These are phyloP conservation scores for Phrynosoma platyrhinos DNA, from an alignment of 2,113 vertebrate genomes.

Conservation along the genomic window DNA sequence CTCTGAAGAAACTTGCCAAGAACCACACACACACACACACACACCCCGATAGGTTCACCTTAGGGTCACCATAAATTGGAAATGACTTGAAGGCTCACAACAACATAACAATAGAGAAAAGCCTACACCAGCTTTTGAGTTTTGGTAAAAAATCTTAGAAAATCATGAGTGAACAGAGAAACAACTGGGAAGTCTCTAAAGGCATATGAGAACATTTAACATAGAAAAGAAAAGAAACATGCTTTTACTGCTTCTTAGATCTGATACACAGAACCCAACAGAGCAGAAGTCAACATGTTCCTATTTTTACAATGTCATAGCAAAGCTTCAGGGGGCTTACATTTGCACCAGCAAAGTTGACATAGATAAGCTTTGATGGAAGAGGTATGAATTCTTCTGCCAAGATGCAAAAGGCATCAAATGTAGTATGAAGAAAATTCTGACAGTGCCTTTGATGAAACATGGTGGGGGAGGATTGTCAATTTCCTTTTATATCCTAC, in stretches of 20 bases:
- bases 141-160: conserved; percentile 46
- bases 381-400: conserved; percentile 30
- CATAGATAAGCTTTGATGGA: conserved; percentile 61
- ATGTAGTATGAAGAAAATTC: conserved; percentile 31
- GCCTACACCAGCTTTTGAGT: conserved; percentile 53
- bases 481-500: conserved; percentile 45
- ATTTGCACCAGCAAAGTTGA: conserved; percentile 72
- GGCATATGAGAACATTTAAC: conserved; percentile 42
- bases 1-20: no score
- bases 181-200: conserved; percentile 63
- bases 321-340: conserved; percentile 54
- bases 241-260: conserved; percentile 53
- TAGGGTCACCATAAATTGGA: no score
- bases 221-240: conserved; percentile 45
- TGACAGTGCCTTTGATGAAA: conserved; percentile 41
- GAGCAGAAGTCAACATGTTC: conserved; percentile 64
- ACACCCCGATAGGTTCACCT: no score
- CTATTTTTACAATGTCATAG: conserved; percentile 53
- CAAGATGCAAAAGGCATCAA: conserved; percentile 50
- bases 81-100: no score
- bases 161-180: conserved; percentile 46
- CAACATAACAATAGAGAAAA: conserved; percentile 40
- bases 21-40: no score
- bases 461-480: conserved; percentile 26
- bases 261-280: conserved; percentile 62